phyloP scores from a whole-genome alignment of 2,797 vertebrate genomes.

The Enteromius argenteus region DNA sequence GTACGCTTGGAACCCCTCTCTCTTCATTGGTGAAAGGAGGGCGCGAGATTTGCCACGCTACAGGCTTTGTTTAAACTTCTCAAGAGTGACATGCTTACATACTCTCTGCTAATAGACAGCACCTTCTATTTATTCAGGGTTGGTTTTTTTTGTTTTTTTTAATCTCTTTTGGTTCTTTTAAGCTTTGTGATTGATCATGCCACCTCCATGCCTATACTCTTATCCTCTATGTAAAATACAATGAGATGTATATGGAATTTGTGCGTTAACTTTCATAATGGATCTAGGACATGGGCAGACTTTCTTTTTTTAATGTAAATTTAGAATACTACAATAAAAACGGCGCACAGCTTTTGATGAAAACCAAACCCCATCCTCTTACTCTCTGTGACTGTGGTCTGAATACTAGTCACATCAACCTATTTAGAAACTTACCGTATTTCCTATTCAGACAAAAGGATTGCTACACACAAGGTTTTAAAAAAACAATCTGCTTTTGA shows the following conservation, averaged over 20 bases:
- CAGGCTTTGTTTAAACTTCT: slow-evolving; percentile 66
- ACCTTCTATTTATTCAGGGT: slow-evolving; percentile 95
- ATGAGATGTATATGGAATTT: slow-evolving; percentile 85
- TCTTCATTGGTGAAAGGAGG: slow-evolving; percentile 77
- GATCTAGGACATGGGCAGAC: slow-evolving; percentile 82
- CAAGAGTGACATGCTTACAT: slow-evolving; percentile 67
- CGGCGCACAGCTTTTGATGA: slow-evolving; percentile 93
- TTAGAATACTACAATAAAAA: slow-evolving; percentile 91
- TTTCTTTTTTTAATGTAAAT: slow-evolving; percentile 84
- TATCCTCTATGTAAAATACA: slow-evolving; percentile 86
- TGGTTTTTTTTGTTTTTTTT: slow-evolving; percentile 61
- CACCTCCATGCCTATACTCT: slow-evolving; percentile 93
- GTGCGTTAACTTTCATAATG: slow-evolving; percentile 87
- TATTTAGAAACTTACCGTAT: neutral
- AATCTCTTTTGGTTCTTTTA: slow-evolving; percentile 68
- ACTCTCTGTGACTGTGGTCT: slow-evolving; percentile 72
- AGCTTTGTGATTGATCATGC: slow-evolving; percentile 88
- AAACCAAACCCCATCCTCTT: slow-evolving; percentile 73
- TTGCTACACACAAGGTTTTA: neutral
- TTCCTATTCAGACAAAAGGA: neutral
- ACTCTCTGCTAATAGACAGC: slow-evolving; percentile 83
- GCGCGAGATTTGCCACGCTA: slow-evolving; percentile 74
- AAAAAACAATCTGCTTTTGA: neutral
- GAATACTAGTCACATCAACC: slow-evolving; percentile 34
- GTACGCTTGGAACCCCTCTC: slow-evolving; percentile 42